Base-by-base conservation (phyloP, 2,888 invertebrate species). In the Drosophila merina region DNA sequence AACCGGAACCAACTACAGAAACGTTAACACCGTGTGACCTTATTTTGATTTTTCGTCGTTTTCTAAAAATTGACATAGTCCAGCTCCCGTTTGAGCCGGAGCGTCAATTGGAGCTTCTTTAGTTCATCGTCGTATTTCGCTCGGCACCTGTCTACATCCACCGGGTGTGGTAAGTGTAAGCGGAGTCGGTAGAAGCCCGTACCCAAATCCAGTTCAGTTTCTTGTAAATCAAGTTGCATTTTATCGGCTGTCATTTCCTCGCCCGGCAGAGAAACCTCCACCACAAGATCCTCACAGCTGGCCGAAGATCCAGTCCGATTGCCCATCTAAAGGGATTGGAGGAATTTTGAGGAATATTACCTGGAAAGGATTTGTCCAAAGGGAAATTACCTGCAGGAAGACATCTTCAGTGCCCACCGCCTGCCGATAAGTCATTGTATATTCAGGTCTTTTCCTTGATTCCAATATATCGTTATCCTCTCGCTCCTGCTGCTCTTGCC, bases 241-340 rank as follows among this genome's bases (percentile, higher is more conserved):
- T 95, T 95, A 75, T 95, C 94, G 47, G 94, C 94, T 0, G 72
- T 36, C 67, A 89, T 90, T 68, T 93, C 93, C 88, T 97, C 97
- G 2, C 94, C 95, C 0, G 97, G 96, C 90, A 98, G 92, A 79
- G 94, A 92, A 12, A 98, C 93, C 67, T 94, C 93, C 26, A 98
- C 92, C n/a, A 97, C 93, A 92, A 98, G 94, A 90, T 96, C 95
- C 91, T 98, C 98, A 92, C 97, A 97, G 87, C 97, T 97, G 3
- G 96, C 94, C 0, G 96, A 95, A 1, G 94, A 92, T 14, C 95
- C 94, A 0, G 95, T 96, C 90, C 96, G 97, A 68, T 95, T 94
- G 0, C 96, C 95, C 93, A 97, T 95, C 95, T 96, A 55, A 49
- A 44, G 3, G 44, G 33, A 52, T 10, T 0, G 12, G 7, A 12